A percentile compares a stretch with the other conserved stretches of the same genome.
phyloP scores from a whole-genome alignment of 1,140 invertebrate genomes.

The Lepidurus arcticus region DNA sequence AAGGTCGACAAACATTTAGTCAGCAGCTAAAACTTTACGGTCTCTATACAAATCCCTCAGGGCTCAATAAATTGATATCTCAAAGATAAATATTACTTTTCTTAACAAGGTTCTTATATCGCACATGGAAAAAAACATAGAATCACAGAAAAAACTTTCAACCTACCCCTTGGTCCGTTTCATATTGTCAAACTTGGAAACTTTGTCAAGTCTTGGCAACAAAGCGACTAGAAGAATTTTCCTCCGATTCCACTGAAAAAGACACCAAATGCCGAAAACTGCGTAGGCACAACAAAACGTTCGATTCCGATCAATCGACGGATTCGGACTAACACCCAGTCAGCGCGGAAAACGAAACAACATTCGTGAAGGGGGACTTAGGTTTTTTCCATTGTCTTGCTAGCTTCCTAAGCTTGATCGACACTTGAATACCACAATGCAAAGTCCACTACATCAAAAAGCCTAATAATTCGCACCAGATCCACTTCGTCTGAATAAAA shows the following conservation, averaged over 20 bases:
- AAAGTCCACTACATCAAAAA: neutral
- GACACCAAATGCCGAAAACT: too few relatives aligned
- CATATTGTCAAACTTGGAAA: neutral
- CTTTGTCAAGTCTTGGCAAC: too few relatives aligned
- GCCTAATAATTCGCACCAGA: too few relatives aligned
- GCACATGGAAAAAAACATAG: neutral
- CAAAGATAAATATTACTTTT: neutral
- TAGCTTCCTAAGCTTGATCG: conserved; percentile 1
- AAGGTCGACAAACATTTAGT: conserved; percentile 22
- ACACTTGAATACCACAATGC: neutral
- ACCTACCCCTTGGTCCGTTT: neutral
- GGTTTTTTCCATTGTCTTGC: neutral
- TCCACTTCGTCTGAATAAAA: too few relatives aligned
- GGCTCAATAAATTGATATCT: neutral
- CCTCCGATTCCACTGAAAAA: too few relatives aligned
- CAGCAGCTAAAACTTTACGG: neutral
- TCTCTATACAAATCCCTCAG: neutral
- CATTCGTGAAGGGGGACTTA: neutral
- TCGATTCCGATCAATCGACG: too few relatives aligned
- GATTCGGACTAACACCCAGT: too few relatives aligned
- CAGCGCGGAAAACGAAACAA: too few relatives aligned
- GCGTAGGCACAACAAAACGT: too few relatives aligned
- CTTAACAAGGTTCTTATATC: too few relatives aligned
- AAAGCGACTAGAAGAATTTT: too few relatives aligned
- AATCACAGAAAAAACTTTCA: neutral